These are phyloP conservation scores for Gymnocheta viridis DNA, from an alignment of 2,888 invertebrate species.

Conservation along the genomic window DNA sequence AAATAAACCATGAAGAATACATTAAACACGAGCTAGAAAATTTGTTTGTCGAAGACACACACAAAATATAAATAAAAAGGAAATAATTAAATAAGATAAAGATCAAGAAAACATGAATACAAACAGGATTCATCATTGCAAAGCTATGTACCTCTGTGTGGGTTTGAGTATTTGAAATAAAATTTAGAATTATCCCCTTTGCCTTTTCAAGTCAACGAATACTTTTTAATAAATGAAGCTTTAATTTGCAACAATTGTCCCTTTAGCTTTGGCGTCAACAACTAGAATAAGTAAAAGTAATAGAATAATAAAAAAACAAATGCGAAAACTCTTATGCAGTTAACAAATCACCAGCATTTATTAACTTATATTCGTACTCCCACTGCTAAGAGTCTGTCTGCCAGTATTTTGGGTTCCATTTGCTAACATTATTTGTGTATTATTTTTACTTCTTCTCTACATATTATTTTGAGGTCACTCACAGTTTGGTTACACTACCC, in stretches of 20 bases:
- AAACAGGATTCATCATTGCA: background rate
- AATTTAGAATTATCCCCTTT: constrained; percentile 17
- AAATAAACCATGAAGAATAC: constrained; percentile 14
- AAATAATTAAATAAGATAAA: constrained; percentile 66
- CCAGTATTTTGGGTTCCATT: constrained; percentile 10
- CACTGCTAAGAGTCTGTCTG: constrained; percentile 5
- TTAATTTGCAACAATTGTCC: constrained; percentile 68
- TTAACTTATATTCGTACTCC: constrained; percentile 47
- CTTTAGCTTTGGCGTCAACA: constrained; percentile 46
- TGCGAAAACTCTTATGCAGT: constrained; percentile 59
- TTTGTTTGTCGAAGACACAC: constrained; percentile 55
- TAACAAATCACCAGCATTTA: constrained; percentile 70
- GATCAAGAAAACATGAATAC: constrained; percentile 56
- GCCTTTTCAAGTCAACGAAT: constrained; percentile 20
- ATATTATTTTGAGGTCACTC: constrained; percentile 42
- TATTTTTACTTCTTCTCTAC: constrained; percentile 18
- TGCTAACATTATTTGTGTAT: constrained; percentile 30
- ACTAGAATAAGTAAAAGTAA: background rate
- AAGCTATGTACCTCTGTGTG: background rate
- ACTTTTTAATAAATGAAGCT: constrained; percentile 61
- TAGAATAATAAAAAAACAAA: background rate
- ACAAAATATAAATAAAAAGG: constrained; percentile 35
- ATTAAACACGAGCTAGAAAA: constrained; percentile 49
- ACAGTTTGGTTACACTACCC: constrained; percentile 13
- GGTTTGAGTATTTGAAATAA: constrained; percentile 2